These are phyloP conservation scores for Eupithecia subumbrata DNA, from an alignment of 2,888 invertebrate species.

Conservation along the genomic window DNA sequence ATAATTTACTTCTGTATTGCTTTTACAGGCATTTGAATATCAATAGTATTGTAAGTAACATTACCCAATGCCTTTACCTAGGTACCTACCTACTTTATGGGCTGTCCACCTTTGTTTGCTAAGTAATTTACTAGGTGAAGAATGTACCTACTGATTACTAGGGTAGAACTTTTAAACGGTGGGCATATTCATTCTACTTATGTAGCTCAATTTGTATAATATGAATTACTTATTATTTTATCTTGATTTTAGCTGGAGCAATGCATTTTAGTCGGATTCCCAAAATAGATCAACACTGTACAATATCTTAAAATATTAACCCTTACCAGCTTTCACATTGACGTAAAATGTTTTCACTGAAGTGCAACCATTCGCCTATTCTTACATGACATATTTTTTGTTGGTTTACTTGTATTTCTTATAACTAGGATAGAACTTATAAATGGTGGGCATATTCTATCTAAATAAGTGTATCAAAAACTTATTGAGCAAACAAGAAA, in stretches of 20 bases:
- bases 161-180: background rate
- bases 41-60: too few species aligned
- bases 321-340: background rate
- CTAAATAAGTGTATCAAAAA: too few species aligned
- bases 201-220: background rate
- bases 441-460: too few species aligned
- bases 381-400: too few species aligned
- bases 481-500: too few species aligned
- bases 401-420: too few species aligned
- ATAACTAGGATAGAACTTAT: too few species aligned
- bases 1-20: background rate
- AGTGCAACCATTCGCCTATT: background rate
- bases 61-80: background rate
- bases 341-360: background rate
- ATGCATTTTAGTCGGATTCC: background rate
- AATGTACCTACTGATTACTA: background rate
- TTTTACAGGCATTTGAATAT: background rate
- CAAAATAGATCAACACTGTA: background rate
- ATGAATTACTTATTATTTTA: background rate
- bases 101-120: conserved; percentile 36
- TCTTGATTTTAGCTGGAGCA: background rate
- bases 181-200: background rate
- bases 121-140: background rate
- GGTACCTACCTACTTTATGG: background rate
- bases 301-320: too few species aligned